phyloP scores from a whole-genome alignment of 2,797 vertebrate species.

The Hafferia zeledoni region DNA sequence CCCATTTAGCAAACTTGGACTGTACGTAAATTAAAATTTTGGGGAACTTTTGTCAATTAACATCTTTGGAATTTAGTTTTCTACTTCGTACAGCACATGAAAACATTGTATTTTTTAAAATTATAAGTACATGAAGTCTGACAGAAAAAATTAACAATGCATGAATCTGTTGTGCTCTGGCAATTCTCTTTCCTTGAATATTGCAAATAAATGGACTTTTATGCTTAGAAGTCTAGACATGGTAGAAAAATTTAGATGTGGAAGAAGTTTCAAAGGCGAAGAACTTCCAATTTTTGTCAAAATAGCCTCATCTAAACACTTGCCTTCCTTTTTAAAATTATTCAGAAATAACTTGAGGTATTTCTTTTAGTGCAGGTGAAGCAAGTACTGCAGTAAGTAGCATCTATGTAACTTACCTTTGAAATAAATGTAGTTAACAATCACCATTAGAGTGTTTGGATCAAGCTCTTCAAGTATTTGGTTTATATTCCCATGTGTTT shows the following conservation, averaged over 20 bases:
- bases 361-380: neutral
- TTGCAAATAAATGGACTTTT: neutral
- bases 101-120: neutral
- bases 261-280: neutral
- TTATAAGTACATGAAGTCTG: neutral
- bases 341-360: neutral
- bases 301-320: neutral
- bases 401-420: slow-evolving; percentile 78
- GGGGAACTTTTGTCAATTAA: neutral
- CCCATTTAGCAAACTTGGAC: neutral
- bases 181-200: neutral
- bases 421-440: slow-evolving; percentile 86
- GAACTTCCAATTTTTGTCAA: neutral
- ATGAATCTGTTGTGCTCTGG: neutral
- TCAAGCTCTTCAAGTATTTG: slow-evolving; percentile 78
- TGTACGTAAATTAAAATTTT: neutral
- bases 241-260: neutral
- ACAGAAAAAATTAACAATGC: neutral
- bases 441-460: slow-evolving; percentile 74
- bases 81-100: neutral
- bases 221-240: neutral
- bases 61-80: neutral
- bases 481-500: slow-evolving; percentile 80
- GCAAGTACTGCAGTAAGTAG: neutral
- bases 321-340: neutral